Base-by-base conservation (phyloP, 2,797 vertebrate genomes). In the Myotis daubentonii region DNA sequence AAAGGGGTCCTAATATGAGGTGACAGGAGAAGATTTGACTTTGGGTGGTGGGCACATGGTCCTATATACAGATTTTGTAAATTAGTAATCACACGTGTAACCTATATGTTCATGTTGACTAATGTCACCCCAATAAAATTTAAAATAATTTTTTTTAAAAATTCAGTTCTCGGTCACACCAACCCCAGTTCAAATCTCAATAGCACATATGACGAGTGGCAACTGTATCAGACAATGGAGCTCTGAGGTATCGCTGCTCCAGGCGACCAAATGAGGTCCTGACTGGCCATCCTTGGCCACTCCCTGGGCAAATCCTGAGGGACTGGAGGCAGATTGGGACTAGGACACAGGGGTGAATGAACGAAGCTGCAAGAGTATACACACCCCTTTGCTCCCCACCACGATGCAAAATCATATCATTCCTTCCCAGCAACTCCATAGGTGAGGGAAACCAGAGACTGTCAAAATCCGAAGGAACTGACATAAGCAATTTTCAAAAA, bases 171-270 rank as follows among this genome's bases (percentile, higher is more conserved):
- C n/a, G 0, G 3, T 84, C 6, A 4, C 57, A 75, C 0, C 13
- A 53, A 30, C 49, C n/a, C 55, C 25, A 6, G 25, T 28, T 33
- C 22, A 60, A 75, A 55, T 72, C 6, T 25, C 5, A 0, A 2
- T 3, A 82, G 82, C n/a, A 9, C 25, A 0, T 0, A 4, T 60
- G 41, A 16, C 41, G 11, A 1, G 47, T 47, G 83, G 79, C 80
- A 51, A 2, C 38, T 8, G 4, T 8, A 11, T 0, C 5, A 44
- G 33, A n/a, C 2, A 20, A 1, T 6, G 5, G 15, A 51, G 23
- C 62, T 70, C 62, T 4, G n/a, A 78, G 19, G 22, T 22, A 23
- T 38, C 5, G 0, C 53, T 62, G 51, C 38, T 55, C 75, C 41
- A 19, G 41, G 76, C 5, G 10, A 25, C 22, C 75, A 38, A 15